These are phyloP conservation scores for Girardia tigrina DNA, from an alignment of 2,888 invertebrate species.

Conservation along the genomic window DNA sequence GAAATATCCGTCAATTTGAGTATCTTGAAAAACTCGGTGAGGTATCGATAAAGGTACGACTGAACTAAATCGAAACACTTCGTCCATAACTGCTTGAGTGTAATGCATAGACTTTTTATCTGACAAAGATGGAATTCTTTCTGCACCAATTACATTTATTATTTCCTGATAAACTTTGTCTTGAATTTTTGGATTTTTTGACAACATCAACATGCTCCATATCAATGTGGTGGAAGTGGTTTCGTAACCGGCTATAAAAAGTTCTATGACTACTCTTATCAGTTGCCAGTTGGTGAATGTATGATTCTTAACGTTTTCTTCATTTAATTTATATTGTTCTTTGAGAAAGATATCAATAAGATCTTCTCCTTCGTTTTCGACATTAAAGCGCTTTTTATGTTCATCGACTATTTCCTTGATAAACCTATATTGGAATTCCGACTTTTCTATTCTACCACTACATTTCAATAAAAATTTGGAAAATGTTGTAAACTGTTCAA, in stretches of 20 bases:
- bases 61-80: conserved; percentile 44
- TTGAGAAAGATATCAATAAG: conserved; percentile 37
- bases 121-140: conserved; percentile 27
- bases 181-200: conserved; percentile 36
- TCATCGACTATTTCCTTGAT: conserved; percentile 31
- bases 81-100: conserved; percentile 39
- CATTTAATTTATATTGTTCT: conserved; percentile 33
- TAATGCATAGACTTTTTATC: conserved; percentile 37
- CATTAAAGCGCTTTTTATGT: conserved; percentile 37
- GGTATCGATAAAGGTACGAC: conserved; percentile 41
- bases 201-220: conserved; percentile 37
- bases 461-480: not conserved
- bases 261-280: conserved; percentile 36
- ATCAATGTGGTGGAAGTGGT: conserved; percentile 38
- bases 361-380: conserved; percentile 37
- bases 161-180: conserved; percentile 36
- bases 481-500: not conserved
- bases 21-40: conserved; percentile 25
- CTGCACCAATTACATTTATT: conserved; percentile 33
- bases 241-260: conserved; percentile 38
- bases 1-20: not conserved
- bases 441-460: not conserved
- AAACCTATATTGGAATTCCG: not conserved
- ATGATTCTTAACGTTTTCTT: not conserved
- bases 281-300: conserved; percentile 36